Evolutionary conservation across 2,113 vertebrate species (phyloP), one percentile per base, ranked within the genome.

Genomic region (Phocoena sinus): DNA sequence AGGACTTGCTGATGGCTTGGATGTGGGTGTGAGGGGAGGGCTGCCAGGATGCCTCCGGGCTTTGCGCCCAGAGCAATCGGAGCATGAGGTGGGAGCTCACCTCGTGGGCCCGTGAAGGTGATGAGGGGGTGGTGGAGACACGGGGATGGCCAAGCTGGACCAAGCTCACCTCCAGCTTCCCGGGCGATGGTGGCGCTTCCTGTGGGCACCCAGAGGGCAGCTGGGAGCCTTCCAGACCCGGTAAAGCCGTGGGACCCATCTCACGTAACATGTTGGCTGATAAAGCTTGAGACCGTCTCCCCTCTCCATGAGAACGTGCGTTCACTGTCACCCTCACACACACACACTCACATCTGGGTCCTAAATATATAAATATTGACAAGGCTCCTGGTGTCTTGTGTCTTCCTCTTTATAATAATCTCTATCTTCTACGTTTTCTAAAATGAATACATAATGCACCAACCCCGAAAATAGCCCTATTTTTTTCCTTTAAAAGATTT

Each of bases 21-120:
- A 2, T 21, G 12, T 21, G 8, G 33, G 17, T 41, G 2, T 9
- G 47, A 60, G 44, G 31, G 56, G 3, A 71, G 31, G 28, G 63
- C 1, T 0, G 1, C 2, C 23, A 1, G 14, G 70, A 3, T 1
- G 28, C 31, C 12, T 7, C 28, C 2, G 0, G 5, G 23, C 26
- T 11, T 36, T 10, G 11, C 6, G 9, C 36, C 17, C 2, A 1
- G 11, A 81, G 81, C 33, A 1, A 6, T 0, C 2, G 62, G 20
- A 21, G 7, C 18, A 1, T 2, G 25, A 21, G 53, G 25, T 0
- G 41, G 65, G 44, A 2, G 1, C 83, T 18, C 0, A 3, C 80
- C 10, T 3, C 0, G 11, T 0, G 13, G 18, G 23, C 26, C 68
- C 0, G 0, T 4, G 47, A 44, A 13, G 58, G 73, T 3, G 44